phyloP scores from a whole-genome alignment of 2,797 vertebrate species.

The Taenioides sp. region DNA sequence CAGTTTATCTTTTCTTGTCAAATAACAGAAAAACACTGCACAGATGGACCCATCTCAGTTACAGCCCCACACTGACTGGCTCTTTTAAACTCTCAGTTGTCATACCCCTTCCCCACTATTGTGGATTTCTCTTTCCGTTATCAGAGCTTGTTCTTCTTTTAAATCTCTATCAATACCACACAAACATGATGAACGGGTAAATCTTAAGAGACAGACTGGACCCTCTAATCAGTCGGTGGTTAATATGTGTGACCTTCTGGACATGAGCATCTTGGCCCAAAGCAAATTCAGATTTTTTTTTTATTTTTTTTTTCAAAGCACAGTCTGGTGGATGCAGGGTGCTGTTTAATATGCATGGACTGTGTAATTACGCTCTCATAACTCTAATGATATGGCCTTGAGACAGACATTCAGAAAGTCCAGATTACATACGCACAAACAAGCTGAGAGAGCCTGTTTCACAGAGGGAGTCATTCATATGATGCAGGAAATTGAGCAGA shows the following conservation, averaged over 20 bases:
- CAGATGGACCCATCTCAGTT: slow-evolving; percentile 17
- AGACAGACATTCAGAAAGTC: slow-evolving; percentile 55
- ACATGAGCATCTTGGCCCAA: slow-evolving; percentile 52
- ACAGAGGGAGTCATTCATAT: slow-evolving; percentile 25
- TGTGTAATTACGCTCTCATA: slow-evolving; percentile 74
- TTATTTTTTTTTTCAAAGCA: slow-evolving; percentile 58
- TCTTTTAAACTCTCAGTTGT: slow-evolving; percentile 20
- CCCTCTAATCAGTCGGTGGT: slow-evolving; percentile 43
- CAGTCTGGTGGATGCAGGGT: slow-evolving; percentile 56
- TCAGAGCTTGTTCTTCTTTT: slow-evolving; percentile 22
- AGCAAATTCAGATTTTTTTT: slow-evolving; percentile 48
- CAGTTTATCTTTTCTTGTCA: slow-evolving; percentile 1
- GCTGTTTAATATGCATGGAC: slow-evolving; percentile 77
- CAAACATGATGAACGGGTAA: slow-evolving; percentile 21
- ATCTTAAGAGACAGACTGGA: slow-evolving; percentile 25
- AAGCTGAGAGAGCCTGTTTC: slow-evolving; percentile 11
- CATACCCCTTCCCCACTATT: background rate
- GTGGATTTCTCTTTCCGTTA: slow-evolving; percentile 6
- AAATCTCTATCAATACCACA: slow-evolving; percentile 21
- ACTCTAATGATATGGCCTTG: slow-evolving; percentile 75
- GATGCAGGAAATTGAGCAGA: slow-evolving; percentile 15
- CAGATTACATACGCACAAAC: slow-evolving; percentile 31
- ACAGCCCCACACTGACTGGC: slow-evolving; percentile 6
- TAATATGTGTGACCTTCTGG: slow-evolving; percentile 53
- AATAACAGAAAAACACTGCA: slow-evolving; percentile 11